These are phyloP conservation scores for Idaea biselata DNA, from an alignment of 2,888 invertebrate genomes.

Conservation along the genomic window DNA sequence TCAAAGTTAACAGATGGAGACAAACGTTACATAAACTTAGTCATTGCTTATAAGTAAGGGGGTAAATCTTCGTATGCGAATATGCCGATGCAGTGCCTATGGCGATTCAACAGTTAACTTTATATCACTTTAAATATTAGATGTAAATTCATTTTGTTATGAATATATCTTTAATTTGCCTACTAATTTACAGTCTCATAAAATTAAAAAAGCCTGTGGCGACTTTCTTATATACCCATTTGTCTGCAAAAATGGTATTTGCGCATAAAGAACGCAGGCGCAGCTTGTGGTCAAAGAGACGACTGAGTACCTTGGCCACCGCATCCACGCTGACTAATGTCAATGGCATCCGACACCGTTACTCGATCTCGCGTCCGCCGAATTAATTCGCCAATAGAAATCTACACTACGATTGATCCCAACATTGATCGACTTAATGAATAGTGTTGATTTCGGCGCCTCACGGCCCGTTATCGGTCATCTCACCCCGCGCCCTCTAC, in stretches of 20 bases:
- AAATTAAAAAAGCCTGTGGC: not conserved
- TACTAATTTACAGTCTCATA: not conserved
- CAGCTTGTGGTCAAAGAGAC: conserved; percentile 34
- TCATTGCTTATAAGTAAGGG: too few species aligned
- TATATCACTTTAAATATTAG: too few species aligned
- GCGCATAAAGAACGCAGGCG: conserved; percentile 23
- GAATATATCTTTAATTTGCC: too few species aligned
- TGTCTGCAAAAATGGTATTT: not conserved
- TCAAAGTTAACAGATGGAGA: too few species aligned
- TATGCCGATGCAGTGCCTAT: too few species aligned
- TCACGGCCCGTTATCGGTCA: conserved; percentile 57
- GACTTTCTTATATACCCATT: not conserved
- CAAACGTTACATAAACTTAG: too few species aligned
- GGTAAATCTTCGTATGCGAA: too few species aligned
- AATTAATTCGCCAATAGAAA: conserved; percentile 77
- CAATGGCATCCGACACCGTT: conserved; percentile 77
- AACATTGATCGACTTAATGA: conserved; percentile 70
- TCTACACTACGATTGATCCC: conserved; percentile 68
- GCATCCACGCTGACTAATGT: conserved; percentile 72
- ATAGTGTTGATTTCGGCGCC: conserved; percentile 59
- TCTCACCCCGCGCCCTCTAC: conserved; percentile 55
- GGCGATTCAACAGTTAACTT: too few species aligned
- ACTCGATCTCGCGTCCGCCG: conserved; percentile 74
- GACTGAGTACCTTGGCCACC: conserved; percentile 39
- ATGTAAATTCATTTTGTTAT: too few species aligned